Conservation (phyloP, 2,113 vertebrate genomes). For the Phocoena phocoena region DNA sequence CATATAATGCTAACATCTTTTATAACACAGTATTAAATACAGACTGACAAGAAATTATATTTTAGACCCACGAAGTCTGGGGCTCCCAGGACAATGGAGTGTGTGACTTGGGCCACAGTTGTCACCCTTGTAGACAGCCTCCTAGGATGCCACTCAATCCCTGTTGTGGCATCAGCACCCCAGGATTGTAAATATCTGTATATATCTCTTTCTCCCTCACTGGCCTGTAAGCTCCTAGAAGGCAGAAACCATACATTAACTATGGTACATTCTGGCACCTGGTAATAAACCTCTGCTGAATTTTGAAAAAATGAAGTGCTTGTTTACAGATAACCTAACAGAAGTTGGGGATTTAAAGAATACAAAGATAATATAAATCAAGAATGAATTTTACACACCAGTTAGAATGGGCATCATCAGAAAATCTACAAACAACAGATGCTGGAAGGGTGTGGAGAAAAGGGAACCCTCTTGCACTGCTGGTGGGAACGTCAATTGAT, state of each 20-base stretch:
- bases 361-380: not conserved
- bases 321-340: not conserved
- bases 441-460: too few relatives aligned
- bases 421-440: too few relatives aligned
- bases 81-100: not conserved
- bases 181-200: not conserved
- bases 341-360: not conserved
- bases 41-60: not conserved
- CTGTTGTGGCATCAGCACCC: not conserved
- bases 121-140: not conserved
- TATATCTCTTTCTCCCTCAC: not conserved
- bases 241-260: not conserved
- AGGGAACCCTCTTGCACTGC: too few relatives aligned
- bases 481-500: too few relatives aligned
- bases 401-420: too few relatives aligned
- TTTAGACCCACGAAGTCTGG: not conserved
- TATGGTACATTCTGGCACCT: not conserved
- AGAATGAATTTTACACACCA: not conserved
- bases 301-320: not conserved
- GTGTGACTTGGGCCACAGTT: not conserved
- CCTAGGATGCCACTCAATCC: not conserved
- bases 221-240: not conserved
- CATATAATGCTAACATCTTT: not conserved
- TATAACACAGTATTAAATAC: not conserved
- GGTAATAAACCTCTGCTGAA: not conserved